A percentile compares a stretch with the other conserved stretches of the same genome.
phyloP scores from a whole-genome alignment of 2,113 vertebrate species.

The Typhlomys cinereus region DNA sequence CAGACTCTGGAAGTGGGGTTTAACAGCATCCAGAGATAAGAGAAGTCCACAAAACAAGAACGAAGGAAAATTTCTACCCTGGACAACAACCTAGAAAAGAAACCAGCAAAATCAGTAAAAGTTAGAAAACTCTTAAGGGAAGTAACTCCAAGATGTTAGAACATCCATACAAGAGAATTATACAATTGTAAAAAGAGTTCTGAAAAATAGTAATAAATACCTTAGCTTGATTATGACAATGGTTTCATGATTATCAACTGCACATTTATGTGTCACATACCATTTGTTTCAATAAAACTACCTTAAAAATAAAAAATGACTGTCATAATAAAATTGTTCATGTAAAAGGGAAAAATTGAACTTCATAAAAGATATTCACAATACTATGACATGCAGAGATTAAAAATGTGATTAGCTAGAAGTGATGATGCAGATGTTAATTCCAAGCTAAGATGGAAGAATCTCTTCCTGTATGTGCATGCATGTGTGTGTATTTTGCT shows the following conservation, averaged over 20 bases:
- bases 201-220: slow-evolving; percentile 30
- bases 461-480: too few species aligned
- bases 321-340: too few species aligned
- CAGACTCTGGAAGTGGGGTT: too few species aligned
- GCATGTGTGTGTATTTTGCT: too few species aligned
- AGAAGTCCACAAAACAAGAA: not conserved
- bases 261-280: not conserved
- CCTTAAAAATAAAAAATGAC: not conserved
- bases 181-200: not conserved
- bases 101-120: not conserved
- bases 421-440: too few species aligned
- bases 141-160: not conserved
- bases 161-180: not conserved
- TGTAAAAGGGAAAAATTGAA: too few species aligned
- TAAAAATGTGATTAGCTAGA: too few species aligned
- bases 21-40: not conserved
- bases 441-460: too few species aligned
- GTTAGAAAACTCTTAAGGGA: not conserved
- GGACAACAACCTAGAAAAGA: not conserved
- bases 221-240: not conserved
- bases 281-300: not conserved
- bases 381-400: too few species aligned
- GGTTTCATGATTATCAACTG: not conserved
- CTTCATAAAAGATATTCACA: too few species aligned
- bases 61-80: too few species aligned